A percentile compares a stretch with the other conserved stretches of the same genome.
These are phyloP conservation scores for Cataglyphis livida DNA, from an alignment of 2,888 invertebrate genomes.

Conservation along the genomic window DNA sequence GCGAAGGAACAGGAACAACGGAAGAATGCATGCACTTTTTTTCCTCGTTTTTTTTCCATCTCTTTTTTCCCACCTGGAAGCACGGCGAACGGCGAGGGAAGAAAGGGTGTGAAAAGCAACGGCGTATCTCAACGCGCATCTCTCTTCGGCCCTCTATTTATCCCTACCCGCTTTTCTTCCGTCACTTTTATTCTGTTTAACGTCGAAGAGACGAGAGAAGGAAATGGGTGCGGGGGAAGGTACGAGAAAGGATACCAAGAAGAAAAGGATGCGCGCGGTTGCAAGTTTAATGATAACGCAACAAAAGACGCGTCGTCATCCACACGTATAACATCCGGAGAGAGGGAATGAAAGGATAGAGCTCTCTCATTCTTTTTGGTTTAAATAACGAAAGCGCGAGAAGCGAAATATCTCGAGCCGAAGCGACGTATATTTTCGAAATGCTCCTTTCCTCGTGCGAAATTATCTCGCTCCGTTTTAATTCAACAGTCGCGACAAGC, in stretches of 20 bases:
- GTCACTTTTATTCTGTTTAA: slow-evolving; percentile 48
- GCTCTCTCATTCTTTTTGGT: not conserved
- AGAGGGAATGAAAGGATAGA: not conserved
- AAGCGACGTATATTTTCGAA: slow-evolving; percentile 19
- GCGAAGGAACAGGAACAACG: slow-evolving; percentile 12
- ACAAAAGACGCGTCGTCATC: slow-evolving; percentile 25
- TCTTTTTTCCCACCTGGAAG: slow-evolving; percentile 6
- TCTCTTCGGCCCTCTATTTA: slow-evolving; percentile 26
- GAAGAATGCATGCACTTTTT: slow-evolving; percentile 26
- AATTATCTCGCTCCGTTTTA: slow-evolving; percentile 38
- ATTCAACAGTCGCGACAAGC: slow-evolving; percentile 14
- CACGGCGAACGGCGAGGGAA: not conserved
- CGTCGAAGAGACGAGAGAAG: slow-evolving; percentile 14
- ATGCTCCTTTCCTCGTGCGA: not conserved
- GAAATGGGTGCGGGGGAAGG: not conserved
- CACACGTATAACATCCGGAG: slow-evolving; percentile 10
- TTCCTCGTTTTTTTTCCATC: not conserved
- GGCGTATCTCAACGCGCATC: slow-evolving; percentile 38
- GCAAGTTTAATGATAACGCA: slow-evolving; percentile 49
- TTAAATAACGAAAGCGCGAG: slow-evolving; percentile 9
- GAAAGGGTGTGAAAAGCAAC: slow-evolving; percentile 43
- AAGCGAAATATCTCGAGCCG: slow-evolving; percentile 10
- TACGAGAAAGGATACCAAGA: not conserved
- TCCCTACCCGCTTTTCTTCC: slow-evolving; percentile 29
- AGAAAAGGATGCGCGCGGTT: slow-evolving; percentile 34